Evolutionary conservation across 1,140 invertebrate species (phyloP), one percentile per base, ranked within the genome.

Genomic region (Drosophila asahinai): DNA sequence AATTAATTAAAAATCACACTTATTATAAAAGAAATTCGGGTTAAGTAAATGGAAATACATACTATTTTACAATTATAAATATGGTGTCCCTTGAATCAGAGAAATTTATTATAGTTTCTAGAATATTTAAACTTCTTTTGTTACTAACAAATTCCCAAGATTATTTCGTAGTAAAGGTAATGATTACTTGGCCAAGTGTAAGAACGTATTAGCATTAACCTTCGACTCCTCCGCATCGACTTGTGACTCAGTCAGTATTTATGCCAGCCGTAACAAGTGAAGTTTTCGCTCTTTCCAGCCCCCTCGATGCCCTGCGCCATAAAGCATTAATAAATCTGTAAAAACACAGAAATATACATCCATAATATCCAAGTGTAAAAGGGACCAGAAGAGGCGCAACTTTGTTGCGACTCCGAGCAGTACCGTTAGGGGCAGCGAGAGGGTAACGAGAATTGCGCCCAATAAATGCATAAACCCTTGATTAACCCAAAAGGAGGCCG

Each of bases 381-480:
- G 54, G 51, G 27, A 43, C 45, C 52, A 52, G 70, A 72, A 73
- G 43, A n/a, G n/a, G 11, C 27, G 8, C 64, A 57, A 77, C 86
- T 73, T 73, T 90, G 86, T 89, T 80, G 71, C 65, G n/a, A 15
- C 36, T 6, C 17, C 12, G 40, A 30, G 30, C 52, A 57, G 38
- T 79, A 81, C 84, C 86, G 86, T 89, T 89, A 89, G 54, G 43
- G 68, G 19, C 33, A 33, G 14, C 47, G 14, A 63, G 25, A 36
- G 62, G 33, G 49, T 84, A 86, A 87, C 72, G 19, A 83, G 80
- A 57, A 80, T 87, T 83, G 80, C 51, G 17, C 48, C 66, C 55
- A 82, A 55, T 86, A 86, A 86, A 87, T 43, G 77, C 43, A 89
- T 89, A 90, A 90, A 86, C 73, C 67, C 71, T 80, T 86, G 83